Evolutionary conservation across 2,113 vertebrate genomes (phyloP).

Genomic region (Pandion haliaetus): DNA sequence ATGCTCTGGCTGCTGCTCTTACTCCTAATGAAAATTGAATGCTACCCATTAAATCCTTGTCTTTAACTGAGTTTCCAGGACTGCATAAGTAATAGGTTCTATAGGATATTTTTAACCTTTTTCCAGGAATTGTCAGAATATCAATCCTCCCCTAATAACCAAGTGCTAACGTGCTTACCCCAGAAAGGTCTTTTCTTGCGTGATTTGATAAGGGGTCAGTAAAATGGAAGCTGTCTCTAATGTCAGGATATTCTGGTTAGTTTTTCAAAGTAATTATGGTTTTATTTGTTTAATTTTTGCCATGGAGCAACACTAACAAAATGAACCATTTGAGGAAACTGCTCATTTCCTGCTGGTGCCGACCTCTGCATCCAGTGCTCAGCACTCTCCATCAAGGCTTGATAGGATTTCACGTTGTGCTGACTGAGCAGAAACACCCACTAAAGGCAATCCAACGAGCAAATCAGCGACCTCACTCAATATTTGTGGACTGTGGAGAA

Average conservation of each 20-base stretch:
- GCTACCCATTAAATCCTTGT: not conserved
- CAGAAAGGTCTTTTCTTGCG: conserved; percentile 19
- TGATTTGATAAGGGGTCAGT: conserved; percentile 34
- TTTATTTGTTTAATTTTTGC: conserved; percentile 54
- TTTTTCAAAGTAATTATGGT: conserved; percentile 29
- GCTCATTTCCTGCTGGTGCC: conserved; percentile 42
- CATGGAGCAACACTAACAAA: conserved; percentile 28
- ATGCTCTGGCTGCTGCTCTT: not conserved
- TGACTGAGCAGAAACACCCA: conserved; percentile 7
- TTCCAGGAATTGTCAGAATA: conserved; percentile 42
- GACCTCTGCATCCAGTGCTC: not conserved
- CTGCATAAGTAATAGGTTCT: not conserved
- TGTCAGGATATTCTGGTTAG: conserved; percentile 41
- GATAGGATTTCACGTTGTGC: not conserved
- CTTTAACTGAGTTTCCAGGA: not conserved
- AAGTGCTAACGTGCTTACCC: conserved; percentile 9
- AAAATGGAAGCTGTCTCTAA: conserved; percentile 6
- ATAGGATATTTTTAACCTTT: not conserved
- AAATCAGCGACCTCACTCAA: not conserved
- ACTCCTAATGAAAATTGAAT: not conserved
- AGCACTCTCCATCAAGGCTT: not conserved
- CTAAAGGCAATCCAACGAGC: not conserved
- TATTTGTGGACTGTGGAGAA: not conserved
- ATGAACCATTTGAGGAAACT: conserved; percentile 26
- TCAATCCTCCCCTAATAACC: not conserved